Evolutionary conservation across 2,113 vertebrate genomes (phyloP).

Genomic region (Neoarius graeffei): DNA sequence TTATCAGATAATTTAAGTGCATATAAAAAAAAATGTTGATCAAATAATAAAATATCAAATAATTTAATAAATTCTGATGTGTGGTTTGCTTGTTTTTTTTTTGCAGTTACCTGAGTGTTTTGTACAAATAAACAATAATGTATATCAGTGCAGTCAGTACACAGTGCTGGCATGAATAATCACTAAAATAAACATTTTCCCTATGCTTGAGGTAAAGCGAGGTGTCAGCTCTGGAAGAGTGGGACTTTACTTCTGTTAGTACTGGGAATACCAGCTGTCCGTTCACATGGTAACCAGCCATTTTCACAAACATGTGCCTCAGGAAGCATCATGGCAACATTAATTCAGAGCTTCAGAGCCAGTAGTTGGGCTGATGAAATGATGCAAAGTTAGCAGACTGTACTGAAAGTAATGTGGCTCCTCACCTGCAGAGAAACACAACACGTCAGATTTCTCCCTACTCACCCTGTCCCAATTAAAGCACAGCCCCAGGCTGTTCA

Average conservation of each 20-base stretch:
- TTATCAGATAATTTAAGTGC: neutral
- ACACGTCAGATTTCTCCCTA: slow-evolving; percentile 16
- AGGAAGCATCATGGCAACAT: slow-evolving; percentile 21
- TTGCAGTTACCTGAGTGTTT: neutral
- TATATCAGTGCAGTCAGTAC: neutral
- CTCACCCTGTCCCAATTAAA: slow-evolving; percentile 97
- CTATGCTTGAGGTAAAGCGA: neutral
- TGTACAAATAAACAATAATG: neutral
- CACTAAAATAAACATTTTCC: neutral
- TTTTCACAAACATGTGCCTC: slow-evolving; percentile 26
- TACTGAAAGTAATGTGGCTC: slow-evolving; percentile 7
- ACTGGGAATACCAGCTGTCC: slow-evolving; percentile 30
- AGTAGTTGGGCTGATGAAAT: slow-evolving; percentile 26
- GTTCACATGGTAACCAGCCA: slow-evolving; percentile 48
- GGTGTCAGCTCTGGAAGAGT: slow-evolving; percentile 8
- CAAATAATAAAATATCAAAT: neutral
- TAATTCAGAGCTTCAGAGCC: slow-evolving; percentile 27
- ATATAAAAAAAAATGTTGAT: neutral
- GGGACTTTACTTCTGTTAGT: slow-evolving; percentile 10
- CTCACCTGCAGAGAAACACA: slow-evolving; percentile 12
- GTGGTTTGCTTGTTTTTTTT: neutral
- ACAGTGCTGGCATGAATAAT: neutral
- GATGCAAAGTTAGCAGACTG: slow-evolving; percentile 11
- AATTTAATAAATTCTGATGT: no score
- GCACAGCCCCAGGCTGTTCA: slow-evolving; percentile 86